Evolutionary conservation across 2,113 vertebrate species (phyloP).

Genomic region (Apistogramma diplotaenia): DNA sequence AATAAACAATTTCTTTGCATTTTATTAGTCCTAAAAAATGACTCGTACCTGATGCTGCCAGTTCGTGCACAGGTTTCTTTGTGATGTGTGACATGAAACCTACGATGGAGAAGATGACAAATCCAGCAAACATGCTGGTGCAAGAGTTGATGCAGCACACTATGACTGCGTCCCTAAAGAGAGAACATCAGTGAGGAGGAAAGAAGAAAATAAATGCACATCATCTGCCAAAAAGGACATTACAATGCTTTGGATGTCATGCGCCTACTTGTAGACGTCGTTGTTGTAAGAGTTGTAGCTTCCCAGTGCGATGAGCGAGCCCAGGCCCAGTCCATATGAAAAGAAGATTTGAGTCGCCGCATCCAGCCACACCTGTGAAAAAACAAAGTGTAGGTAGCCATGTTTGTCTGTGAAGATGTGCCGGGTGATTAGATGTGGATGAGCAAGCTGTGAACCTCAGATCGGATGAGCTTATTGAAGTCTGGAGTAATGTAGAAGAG

Average conservation of each 20-base stretch:
- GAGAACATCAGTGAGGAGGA: neutral
- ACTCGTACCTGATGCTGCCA: constrained; percentile 85
- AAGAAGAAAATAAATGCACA: neutral
- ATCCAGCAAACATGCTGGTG: constrained; percentile 88
- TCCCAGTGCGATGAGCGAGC: constrained; percentile 88
- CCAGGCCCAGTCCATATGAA: constrained; percentile 88
- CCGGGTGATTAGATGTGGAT: neutral
- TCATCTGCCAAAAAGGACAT: neutral
- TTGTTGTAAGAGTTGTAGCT: constrained; percentile 91
- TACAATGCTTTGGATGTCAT: neutral
- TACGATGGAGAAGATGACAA: constrained; percentile 92
- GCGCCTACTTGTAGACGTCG: constrained; percentile 84
- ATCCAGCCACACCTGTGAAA: constrained; percentile 87
- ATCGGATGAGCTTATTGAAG: constrained; percentile 84
- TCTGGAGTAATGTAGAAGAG: constrained; percentile 89
- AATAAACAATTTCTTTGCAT: neutral
- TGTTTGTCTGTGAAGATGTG: neutral
- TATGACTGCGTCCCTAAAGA: constrained; percentile 85
- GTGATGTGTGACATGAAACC: constrained; percentile 92
- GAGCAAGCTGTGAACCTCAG: constrained; percentile 76
- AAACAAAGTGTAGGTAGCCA: neutral
- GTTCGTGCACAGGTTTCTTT: constrained; percentile 84
- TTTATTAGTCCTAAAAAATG: neutral
- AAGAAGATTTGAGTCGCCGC: constrained; percentile 94
- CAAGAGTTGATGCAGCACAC: constrained; percentile 89